phyloP scores from a whole-genome alignment of 2,888 invertebrate genomes.

The Pasiphila rectangulata region DNA sequence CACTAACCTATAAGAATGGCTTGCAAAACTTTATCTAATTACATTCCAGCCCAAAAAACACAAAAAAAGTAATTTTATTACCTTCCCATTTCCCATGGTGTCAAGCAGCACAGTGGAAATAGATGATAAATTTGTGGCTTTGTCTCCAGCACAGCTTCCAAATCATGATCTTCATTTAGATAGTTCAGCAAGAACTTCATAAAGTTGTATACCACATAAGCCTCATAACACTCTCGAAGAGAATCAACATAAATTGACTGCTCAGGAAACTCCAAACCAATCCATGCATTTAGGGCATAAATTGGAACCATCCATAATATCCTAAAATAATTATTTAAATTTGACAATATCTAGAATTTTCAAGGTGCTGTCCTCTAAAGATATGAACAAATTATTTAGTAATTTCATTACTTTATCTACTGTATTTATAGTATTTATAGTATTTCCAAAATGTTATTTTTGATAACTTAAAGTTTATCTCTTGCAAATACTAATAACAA shows the following conservation, averaged over 20 bases:
- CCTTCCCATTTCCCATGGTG: slow-evolving; percentile 97
- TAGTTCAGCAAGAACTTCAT: slow-evolving; percentile 97
- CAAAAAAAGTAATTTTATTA: slow-evolving; percentile 40
- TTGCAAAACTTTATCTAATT: too few species aligned
- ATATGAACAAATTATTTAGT: too few species aligned
- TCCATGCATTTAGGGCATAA: slow-evolving; percentile 96
- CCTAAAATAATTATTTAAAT: slow-evolving; percentile 79
- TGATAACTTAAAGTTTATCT: background rate
- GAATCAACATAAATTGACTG: slow-evolving; percentile 96
- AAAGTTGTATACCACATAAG: slow-evolving; percentile 98
- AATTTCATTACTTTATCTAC: too few species aligned
- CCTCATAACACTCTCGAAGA: slow-evolving; percentile 96
- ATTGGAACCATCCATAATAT: slow-evolving; percentile 99
- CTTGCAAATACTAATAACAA: too few species aligned
- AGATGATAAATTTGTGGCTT: slow-evolving; percentile 94
- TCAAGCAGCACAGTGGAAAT: slow-evolving; percentile 94
- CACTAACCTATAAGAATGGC: too few species aligned
- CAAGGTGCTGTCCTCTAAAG: too few species aligned
- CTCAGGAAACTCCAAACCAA: slow-evolving; percentile 92
- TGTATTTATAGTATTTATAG: too few species aligned
- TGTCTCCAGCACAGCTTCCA: slow-evolving; percentile 89
- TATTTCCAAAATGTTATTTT: too few species aligned
- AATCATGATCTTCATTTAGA: slow-evolving; percentile 91
- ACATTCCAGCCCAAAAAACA: too few species aligned
- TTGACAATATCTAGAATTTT: too few species aligned